phyloP scores from a whole-genome alignment of 2,797 vertebrate species.

The Synanceia verrucosa region DNA sequence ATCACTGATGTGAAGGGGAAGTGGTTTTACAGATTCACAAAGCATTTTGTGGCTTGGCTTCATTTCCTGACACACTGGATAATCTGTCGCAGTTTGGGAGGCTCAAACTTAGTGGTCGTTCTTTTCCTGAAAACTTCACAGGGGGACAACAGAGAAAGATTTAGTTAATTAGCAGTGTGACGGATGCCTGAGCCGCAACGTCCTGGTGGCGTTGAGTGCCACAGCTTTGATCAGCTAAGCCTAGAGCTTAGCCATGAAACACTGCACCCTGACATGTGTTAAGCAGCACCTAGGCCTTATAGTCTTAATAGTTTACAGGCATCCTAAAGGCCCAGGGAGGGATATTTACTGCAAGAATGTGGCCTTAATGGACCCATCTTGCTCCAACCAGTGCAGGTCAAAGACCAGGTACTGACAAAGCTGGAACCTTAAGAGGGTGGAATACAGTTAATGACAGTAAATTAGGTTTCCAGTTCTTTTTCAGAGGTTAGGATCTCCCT shows the following conservation, averaged over 20 bases:
- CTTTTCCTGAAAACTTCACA: slow-evolving; percentile 73
- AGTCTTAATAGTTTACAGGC: slow-evolving; percentile 71
- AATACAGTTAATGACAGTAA: slow-evolving; percentile 18
- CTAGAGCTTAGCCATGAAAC: slow-evolving; percentile 76
- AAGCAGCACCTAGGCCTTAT: slow-evolving; percentile 71
- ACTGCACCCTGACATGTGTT: slow-evolving; percentile 74
- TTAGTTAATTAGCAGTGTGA: slow-evolving; percentile 79
- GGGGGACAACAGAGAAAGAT: slow-evolving; percentile 66
- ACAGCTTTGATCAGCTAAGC: slow-evolving; percentile 79
- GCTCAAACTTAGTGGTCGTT: slow-evolving; percentile 61
- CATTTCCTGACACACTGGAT: slow-evolving; percentile 74
- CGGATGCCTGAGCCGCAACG: slow-evolving; percentile 72
- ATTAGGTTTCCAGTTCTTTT: slow-evolving; percentile 4
- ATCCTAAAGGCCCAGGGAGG: slow-evolving; percentile 25
- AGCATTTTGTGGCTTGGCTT: slow-evolving; percentile 64
- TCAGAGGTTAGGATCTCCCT: slow-evolving; percentile 1
- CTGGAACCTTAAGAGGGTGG: slow-evolving; percentile 12
- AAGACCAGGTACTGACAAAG: slow-evolving; percentile 30
- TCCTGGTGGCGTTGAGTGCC: slow-evolving; percentile 71
- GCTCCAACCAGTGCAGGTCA: slow-evolving; percentile 20
- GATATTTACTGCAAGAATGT: slow-evolving; percentile 42
- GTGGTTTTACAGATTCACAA: slow-evolving; percentile 57
- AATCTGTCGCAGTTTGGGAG: slow-evolving; percentile 66
- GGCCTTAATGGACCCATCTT: slow-evolving; percentile 33
- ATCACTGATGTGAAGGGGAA: slow-evolving; percentile 39